Conservation (phyloP, 2,888 invertebrate genomes). For the Drosophila tanythrix region DNA sequence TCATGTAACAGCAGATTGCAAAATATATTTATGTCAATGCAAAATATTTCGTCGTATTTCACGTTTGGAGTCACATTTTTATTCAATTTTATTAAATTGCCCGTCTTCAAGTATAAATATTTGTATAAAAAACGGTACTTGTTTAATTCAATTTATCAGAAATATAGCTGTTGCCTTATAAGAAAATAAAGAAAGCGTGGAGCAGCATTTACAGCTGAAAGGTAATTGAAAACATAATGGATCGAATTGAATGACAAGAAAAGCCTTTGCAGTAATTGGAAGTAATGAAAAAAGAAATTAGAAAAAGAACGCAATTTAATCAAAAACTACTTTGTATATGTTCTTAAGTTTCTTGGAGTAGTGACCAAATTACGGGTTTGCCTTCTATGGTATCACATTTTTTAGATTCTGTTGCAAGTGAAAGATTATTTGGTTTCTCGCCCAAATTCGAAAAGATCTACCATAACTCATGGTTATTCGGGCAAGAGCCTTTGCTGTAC, state of each 20-base stretch:
- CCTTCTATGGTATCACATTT: background rate
- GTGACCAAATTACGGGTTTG: background rate
- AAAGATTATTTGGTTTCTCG: conserved; percentile 20
- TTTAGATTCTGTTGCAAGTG: conserved; percentile 20
- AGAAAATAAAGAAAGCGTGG: background rate
- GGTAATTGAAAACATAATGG: background rate
- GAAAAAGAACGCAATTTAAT: background rate
- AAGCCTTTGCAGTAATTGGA: background rate
- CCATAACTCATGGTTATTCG: conserved; percentile 53
- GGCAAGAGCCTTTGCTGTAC: conserved; percentile 41
- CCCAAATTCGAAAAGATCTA: conserved; percentile 14
- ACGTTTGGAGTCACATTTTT: conserved; percentile 1
- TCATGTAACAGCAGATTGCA: conserved; percentile 70
- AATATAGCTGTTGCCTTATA: background rate
- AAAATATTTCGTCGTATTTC: conserved; percentile 33
- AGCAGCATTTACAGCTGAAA: background rate
- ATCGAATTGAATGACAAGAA: background rate
- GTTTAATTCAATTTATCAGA: background rate
- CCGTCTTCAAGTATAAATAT: background rate
- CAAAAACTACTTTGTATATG: background rate
- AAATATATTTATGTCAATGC: conserved; percentile 36
- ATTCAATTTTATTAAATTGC: conserved; percentile 25
- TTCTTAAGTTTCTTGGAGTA: background rate
- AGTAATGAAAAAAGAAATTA: background rate
- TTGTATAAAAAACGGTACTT: background rate